Conservation (phyloP, 2,113 vertebrate species). For the Kryptolebias marmoratus region DNA sequence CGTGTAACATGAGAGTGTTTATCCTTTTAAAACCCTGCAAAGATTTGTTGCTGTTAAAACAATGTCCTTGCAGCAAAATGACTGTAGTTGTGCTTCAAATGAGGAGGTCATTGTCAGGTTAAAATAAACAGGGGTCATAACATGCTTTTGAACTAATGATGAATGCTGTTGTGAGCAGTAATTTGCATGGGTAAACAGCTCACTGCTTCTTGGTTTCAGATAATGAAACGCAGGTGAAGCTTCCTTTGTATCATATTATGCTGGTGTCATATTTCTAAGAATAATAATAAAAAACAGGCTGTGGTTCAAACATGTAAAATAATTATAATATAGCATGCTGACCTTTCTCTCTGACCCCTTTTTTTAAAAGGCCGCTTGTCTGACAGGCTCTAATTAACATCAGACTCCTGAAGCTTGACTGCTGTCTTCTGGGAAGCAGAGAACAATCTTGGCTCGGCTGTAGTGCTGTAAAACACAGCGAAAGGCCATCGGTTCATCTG, state of each 20-base stretch:
- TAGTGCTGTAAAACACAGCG: constrained; percentile 73
- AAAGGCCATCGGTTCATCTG: constrained; percentile 77
- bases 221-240: constrained; percentile 14
- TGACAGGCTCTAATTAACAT: constrained; percentile 81
- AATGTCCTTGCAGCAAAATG: constrained; percentile 8
- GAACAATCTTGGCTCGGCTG: constrained; percentile 63
- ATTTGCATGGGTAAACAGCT: constrained; percentile 16
- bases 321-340: constrained; percentile 74
- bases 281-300: constrained; percentile 12
- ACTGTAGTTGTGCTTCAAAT: background rate
- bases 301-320: constrained; percentile 65
- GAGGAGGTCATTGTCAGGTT: background rate
- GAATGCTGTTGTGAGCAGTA: constrained; percentile 4
- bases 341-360: constrained; percentile 72
- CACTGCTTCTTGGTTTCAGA: constrained; percentile 15
- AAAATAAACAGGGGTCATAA: background rate
- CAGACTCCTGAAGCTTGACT: constrained; percentile 72
- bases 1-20: background rate
- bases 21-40: background rate
- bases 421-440: constrained; percentile 67
- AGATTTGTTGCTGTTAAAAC: constrained; percentile 5
- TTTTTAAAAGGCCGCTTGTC: constrained; percentile 69
- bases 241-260: constrained; percentile 31
- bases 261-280: constrained; percentile 45
- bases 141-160: constrained; percentile 13